Evolutionary conservation across 2,888 invertebrate species (phyloP), one percentile per base, ranked within the genome.

Genomic region (Diaphora mendica): DNA sequence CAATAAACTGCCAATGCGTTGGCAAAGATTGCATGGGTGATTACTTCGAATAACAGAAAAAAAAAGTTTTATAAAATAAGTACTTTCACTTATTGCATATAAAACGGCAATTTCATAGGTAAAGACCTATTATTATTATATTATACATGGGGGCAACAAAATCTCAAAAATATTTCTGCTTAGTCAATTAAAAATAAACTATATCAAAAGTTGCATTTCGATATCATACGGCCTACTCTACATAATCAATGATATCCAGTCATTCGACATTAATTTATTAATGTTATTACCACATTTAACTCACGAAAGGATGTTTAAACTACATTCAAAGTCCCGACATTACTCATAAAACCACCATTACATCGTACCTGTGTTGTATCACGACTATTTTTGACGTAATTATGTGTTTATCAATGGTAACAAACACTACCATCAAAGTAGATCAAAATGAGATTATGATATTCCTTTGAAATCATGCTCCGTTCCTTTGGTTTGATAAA

Each of bases 291-390:
- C 75, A 72, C 83, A 79, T 82, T 72, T 77, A 77, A 71, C 55
- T 15, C 69, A 68, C n/a, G 70, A 85, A 78, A 83, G 83, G 83
- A 83, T 82, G 83, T 83, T 83, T 84, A 78, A 80, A 77, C 66
- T 74, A 48, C 65, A 77, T 70, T 82, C 81, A 79, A 83, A 80
- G 77, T 48, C 33, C 77, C 70, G 72, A 42, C 74, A 62, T 75
- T 33, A 64, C 75, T 80, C 83, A 74, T 83, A 83, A 84, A 83
- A 84, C 73, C 64, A 20, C 64, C 44, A 68, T 68, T 65, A 65
- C 35, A 62, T 33, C 72, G 72, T 75, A 79, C 74, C 83, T 83
- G 83, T 44, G 68, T 77, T 71, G 44, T 72, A 80, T 83, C 83
- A 79, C 62, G 64, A 66, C 68, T 78, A 71, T 76, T 79, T 69